Percentiles rank a stretch among this genome's conserved stretches.
phyloP scores from a whole-genome alignment of 2,888 invertebrate species.

The Acanthosoma haemorrhoidale region DNA sequence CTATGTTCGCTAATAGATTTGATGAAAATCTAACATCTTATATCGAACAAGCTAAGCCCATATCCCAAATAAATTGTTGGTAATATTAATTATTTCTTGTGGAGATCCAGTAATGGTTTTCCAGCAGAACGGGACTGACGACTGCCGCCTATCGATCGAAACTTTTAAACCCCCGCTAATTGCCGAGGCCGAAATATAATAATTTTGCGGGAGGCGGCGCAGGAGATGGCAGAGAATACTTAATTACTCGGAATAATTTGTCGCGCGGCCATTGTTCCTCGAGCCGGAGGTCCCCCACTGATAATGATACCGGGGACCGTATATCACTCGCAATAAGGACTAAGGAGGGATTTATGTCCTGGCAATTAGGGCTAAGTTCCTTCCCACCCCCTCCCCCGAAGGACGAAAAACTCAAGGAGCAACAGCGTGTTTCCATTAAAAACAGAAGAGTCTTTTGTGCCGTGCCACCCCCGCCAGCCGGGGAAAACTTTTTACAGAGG shows the following conservation, averaged over 20 bases:
- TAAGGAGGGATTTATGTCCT: slow-evolving; percentile 14
- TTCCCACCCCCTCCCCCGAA: neutral
- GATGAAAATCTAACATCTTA: too few species aligned
- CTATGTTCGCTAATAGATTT: too few species aligned
- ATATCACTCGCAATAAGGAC: slow-evolving; percentile 38
- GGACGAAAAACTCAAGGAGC: slow-evolving; percentile 25
- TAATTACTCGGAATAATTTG: slow-evolving; percentile 42
- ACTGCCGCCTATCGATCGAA: slow-evolving; percentile 3
- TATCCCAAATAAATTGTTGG: too few species aligned
- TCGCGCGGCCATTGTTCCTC: slow-evolving; percentile 30
- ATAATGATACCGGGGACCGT: slow-evolving; percentile 37
- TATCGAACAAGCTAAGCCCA: too few species aligned
- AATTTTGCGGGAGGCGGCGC: neutral
- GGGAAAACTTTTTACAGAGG: slow-evolving; percentile 19
- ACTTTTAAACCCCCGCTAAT: slow-evolving; percentile 22
- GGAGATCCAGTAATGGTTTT: neutral
- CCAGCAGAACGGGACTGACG: neutral
- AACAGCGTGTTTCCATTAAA: slow-evolving; percentile 31
- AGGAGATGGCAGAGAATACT: slow-evolving; percentile 31
- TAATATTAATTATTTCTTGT: too few species aligned
- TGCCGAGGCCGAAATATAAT: slow-evolving; percentile 39
- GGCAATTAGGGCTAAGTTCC: slow-evolving; percentile 28
- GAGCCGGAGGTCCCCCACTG: slow-evolving; percentile 17
- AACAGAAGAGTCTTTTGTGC: neutral
- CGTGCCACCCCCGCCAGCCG: neutral